Evolutionary conservation across 1,140 invertebrate species (phyloP), one percentile per base, ranked within the genome.

Genomic region (Hycleus phaleratus): DNA sequence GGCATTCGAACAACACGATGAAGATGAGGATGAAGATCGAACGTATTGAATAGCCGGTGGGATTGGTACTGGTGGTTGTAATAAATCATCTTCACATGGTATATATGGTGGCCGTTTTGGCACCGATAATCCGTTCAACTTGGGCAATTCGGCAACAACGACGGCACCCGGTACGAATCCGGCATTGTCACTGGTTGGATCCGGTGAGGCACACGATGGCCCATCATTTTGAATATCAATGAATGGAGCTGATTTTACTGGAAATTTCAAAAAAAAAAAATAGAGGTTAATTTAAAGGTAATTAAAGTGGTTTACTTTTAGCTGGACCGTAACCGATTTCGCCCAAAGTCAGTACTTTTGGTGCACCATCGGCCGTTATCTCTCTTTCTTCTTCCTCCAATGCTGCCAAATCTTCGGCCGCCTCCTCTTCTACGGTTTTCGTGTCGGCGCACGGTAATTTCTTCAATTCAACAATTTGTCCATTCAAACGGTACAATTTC

Each of bases 391-490:
- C 59, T 56, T 63, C 63, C 25, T 61, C 61, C 9, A 60, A 53
- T 42, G 57, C 45, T 9, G 63, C 39, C 9, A 69, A 45, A 48
- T 62, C 38, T 11, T 65, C 68, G 3, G 58, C 51, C 0, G 68
- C 68, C 60, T 70, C 68, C n/a, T 69, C 69, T 18, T 68, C 69
- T 0, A 66, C 44, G 18, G 39, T 38, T 47, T 56, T 60, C 5
- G 9, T 18, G 4, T 26, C 26, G 24, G 42, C 8, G 6, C 11
- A 25, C n/a, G 39, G 46, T 52, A 51, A 4, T 46, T 18, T 12
- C 46, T 69, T 69, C 59, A 71, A 49, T 64, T 71, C 69, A 10
- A 71, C 69, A 24, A 71, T 59, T 55, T 66, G 54, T 18, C 68
- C 68, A 47, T 69, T 68, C 39, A 65, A 47, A n/a, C 51, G 62